Percentiles rank a stretch among this genome's conserved stretches.
These are phyloP conservation scores for Simalia tracyae DNA, from an alignment of 2,797 vertebrate species.

Conservation along the genomic window DNA sequence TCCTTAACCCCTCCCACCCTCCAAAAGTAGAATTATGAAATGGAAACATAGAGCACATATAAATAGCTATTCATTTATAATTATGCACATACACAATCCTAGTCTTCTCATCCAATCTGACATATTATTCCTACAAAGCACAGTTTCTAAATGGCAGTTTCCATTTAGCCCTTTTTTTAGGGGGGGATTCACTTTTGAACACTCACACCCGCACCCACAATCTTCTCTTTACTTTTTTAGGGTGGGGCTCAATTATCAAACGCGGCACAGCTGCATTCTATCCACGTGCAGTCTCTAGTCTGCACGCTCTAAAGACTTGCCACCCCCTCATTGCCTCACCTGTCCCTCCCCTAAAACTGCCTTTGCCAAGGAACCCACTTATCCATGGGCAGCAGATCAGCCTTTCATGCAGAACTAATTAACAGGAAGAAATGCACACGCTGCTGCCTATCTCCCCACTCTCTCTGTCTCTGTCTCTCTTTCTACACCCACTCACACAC, in stretches of 20 bases:
- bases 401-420: slow-evolving; percentile 95
- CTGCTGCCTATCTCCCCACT: slow-evolving; percentile 78
- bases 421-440: slow-evolving; percentile 86
- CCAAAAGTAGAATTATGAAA: neutral
- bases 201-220: slow-evolving; percentile 16
- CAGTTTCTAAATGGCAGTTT: neutral
- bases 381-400: slow-evolving; percentile 85
- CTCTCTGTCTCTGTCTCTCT: slow-evolving; percentile 32
- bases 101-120: slow-evolving; percentile 40
- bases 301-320: neutral
- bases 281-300: neutral
- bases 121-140: slow-evolving; percentile 46
- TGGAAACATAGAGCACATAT: neutral
- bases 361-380: slow-evolving; percentile 74
- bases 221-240: slow-evolving; percentile 33
- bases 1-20: too few species aligned
- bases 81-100: slow-evolving; percentile 14
- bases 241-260: slow-evolving; percentile 60
- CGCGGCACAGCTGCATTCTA: slow-evolving; percentile 55
- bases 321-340: slow-evolving; percentile 6
- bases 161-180: neutral
- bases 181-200: neutral
- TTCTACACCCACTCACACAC: slow-evolving; percentile 69
- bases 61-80: slow-evolving; percentile 16
- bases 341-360: slow-evolving; percentile 61